phyloP scores from a whole-genome alignment of 2,888 invertebrate genomes.

The Chorisops tibialis region DNA sequence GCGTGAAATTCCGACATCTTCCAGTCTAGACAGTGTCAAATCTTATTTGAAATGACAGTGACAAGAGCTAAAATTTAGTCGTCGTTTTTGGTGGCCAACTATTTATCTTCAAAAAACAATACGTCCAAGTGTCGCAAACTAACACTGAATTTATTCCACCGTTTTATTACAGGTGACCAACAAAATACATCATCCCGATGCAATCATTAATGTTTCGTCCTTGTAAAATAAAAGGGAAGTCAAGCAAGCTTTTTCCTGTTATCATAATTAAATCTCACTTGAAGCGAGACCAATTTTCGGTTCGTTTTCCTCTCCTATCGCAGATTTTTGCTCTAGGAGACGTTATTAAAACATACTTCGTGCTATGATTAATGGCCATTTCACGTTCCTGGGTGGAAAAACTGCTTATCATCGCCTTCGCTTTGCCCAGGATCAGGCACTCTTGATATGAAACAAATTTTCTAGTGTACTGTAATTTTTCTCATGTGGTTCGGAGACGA shows the following conservation, averaged over 20 bases:
- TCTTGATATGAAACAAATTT: conserved; percentile 3
- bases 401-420: conserved; percentile 12
- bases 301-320: conserved; percentile 11
- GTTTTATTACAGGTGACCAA: conserved; percentile 8
- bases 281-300: conserved; percentile 25
- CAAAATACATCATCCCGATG: neutral
- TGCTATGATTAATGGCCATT: conserved; percentile 28
- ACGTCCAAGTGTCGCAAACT: no score
- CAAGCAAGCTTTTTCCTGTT: conserved; percentile 20
- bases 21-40: no score
- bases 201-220: conserved; percentile 3
- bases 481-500: neutral
- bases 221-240: neutral
- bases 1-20: no score
- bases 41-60: no score
- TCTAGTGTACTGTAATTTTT: conserved; percentile 10
- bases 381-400: conserved; percentile 12
- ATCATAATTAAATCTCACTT: conserved; percentile 32
- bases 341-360: conserved; percentile 31
- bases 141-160: neutral
- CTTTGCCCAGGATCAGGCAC: neutral
- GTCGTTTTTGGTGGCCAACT: no score
- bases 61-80: no score
- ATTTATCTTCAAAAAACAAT: no score
- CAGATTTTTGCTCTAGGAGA: conserved; percentile 21